Evolutionary conservation across 2,888 invertebrate species (phyloP).

Genomic region (Mesoligia furuncula): DNA sequence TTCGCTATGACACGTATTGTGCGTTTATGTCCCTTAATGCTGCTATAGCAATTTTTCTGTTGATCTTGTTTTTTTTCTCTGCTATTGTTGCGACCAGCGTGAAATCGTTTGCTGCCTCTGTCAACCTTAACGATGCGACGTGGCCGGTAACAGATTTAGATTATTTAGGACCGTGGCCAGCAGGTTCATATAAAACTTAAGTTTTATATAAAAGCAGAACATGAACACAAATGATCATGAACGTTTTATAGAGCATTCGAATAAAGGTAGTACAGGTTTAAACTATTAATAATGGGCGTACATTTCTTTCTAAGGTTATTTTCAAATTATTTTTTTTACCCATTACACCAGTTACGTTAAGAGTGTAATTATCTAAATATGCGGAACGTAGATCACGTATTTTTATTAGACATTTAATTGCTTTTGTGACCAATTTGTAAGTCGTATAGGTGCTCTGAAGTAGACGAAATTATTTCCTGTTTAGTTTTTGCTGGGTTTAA

Average conservation of each 20-base stretch:
- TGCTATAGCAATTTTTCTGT: constrained; percentile 77
- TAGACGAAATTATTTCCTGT: constrained; percentile 74
- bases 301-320: constrained; percentile 55
- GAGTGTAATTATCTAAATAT: constrained; percentile 60
- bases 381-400: constrained; percentile 64
- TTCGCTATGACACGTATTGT: constrained; percentile 83
- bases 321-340: constrained; percentile 49
- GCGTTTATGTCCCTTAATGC: constrained; percentile 72
- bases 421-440: constrained; percentile 67
- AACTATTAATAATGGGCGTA: constrained; percentile 45
- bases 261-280: constrained; percentile 19
- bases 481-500: constrained; percentile 69
- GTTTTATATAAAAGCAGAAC: constrained; percentile 30
- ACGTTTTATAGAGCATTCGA: constrained; percentile 33
- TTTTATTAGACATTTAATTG: constrained; percentile 63
- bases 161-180: constrained; percentile 52
- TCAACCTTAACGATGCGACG: constrained; percentile 73
- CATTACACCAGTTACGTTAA: constrained; percentile 39
- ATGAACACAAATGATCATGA: constrained; percentile 18
- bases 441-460: constrained; percentile 62
- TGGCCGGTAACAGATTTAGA: constrained; percentile 69
- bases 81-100: constrained; percentile 73
- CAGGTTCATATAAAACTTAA: constrained; percentile 48
- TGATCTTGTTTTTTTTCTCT: constrained; percentile 75
- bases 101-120: constrained; percentile 76